These are phyloP conservation scores for Labia minor DNA, from an alignment of 2,888 invertebrate species.

Conservation along the genomic window DNA sequence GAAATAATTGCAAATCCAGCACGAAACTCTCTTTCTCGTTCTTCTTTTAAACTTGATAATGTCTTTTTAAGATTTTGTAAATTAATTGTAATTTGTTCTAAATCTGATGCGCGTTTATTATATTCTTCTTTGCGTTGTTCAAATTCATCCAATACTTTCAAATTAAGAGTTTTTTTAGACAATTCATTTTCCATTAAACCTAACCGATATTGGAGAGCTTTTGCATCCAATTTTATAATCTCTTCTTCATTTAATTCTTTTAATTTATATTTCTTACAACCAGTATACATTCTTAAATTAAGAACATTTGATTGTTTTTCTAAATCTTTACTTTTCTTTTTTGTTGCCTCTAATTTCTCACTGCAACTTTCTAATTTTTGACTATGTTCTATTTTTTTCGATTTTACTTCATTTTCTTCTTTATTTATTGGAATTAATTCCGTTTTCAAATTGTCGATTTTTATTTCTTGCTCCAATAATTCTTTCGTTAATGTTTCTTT, in stretches of 20 bases:
- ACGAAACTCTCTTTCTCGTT: slow-evolving; percentile 68
- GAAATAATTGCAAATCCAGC: slow-evolving; percentile 81
- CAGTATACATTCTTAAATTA: slow-evolving; percentile 35
- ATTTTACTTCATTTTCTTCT: slow-evolving; percentile 56
- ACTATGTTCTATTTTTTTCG: slow-evolving; percentile 60
- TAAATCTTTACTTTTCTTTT: slow-evolving; percentile 46
- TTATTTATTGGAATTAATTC: slow-evolving; percentile 50
- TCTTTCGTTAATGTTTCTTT: slow-evolving; percentile 27
- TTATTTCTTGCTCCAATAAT: slow-evolving; percentile 23
- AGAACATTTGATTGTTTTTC: slow-evolving; percentile 39
- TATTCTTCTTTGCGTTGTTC: slow-evolving; percentile 61
- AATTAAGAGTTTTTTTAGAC: slow-evolving; percentile 55
- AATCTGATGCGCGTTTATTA: slow-evolving; percentile 59
- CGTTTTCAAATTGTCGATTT: slow-evolving; percentile 42
- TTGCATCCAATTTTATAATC: slow-evolving; percentile 44
- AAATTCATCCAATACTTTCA: slow-evolving; percentile 52
- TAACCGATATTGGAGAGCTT: slow-evolving; percentile 47
- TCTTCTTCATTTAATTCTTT: slow-evolving; percentile 54
- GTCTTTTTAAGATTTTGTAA: slow-evolving; percentile 65
- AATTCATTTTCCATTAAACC: slow-evolving; percentile 49
- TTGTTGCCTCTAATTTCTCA: slow-evolving; percentile 46
- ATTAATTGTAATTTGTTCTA: slow-evolving; percentile 66
- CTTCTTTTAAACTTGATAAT: slow-evolving; percentile 56
- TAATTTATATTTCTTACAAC: slow-evolving; percentile 39
- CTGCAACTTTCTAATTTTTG: slow-evolving; percentile 53